These are phyloP conservation scores for Eristalis pertinax DNA, from an alignment of 2,888 invertebrate genomes.

Conservation along the genomic window DNA sequence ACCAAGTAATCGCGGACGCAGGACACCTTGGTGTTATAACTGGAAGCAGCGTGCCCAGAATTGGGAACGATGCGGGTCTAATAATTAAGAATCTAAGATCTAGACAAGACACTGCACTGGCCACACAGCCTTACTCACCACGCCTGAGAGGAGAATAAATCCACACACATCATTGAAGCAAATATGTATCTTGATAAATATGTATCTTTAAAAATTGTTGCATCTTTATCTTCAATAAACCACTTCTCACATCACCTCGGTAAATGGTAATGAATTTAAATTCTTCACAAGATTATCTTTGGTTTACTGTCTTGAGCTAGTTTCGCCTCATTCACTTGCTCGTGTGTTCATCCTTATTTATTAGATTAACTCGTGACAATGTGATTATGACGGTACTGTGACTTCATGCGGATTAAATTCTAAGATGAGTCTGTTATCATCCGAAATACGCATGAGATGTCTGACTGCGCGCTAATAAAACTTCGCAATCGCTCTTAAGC, in stretches of 20 bases:
- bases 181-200: too few relatives aligned
- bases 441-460: not conserved
- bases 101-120: too few relatives aligned
- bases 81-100: too few relatives aligned
- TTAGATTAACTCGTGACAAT: not conserved
- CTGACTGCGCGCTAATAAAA: not conserved
- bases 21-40: too few relatives aligned
- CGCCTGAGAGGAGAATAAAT: too few relatives aligned
- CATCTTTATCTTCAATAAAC: too few relatives aligned
- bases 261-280: not conserved
- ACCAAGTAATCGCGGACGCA: too few relatives aligned
- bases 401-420: not conserved
- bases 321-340: not conserved
- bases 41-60: too few relatives aligned
- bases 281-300: not conserved
- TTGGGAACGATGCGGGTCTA: too few relatives aligned
- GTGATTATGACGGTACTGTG: not conserved
- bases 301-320: not conserved
- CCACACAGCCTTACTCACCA: too few relatives aligned
- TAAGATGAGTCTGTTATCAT: not conserved
- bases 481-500: not conserved
- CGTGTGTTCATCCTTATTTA: slow-evolving; percentile 9
- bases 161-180: too few relatives aligned
- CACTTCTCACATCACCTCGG: not conserved
- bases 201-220: too few relatives aligned